Conservation (phyloP, 2,113 vertebrate species). For the Alethe castanea region DNA sequence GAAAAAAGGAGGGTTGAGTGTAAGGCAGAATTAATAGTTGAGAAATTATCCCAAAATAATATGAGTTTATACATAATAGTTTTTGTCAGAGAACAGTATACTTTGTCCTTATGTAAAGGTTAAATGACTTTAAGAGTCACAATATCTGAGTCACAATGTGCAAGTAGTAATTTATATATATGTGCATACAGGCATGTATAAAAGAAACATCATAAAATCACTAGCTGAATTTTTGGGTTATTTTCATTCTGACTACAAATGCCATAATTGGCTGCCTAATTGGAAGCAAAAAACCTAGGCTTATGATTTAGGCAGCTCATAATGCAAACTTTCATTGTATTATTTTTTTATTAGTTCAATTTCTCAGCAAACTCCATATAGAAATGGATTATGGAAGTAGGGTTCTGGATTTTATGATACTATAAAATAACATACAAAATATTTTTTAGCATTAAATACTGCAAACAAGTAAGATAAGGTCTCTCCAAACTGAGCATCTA, state of each 20-base stretch:
- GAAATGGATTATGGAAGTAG: not conserved
- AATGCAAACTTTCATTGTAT: not conserved
- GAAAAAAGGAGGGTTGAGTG: not conserved
- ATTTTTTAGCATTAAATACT: not conserved
- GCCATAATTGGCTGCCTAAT: not conserved
- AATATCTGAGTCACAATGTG: not conserved
- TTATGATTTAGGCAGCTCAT: not conserved
- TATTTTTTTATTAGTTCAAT: not conserved
- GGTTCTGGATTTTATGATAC: not conserved
- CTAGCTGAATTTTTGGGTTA: not conserved
- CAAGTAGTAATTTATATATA: not conserved
- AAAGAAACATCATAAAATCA: not conserved
- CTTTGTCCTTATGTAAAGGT: not conserved
- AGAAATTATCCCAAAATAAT: not conserved
- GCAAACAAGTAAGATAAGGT: not conserved
- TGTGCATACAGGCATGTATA: not conserved
- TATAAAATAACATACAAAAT: not conserved
- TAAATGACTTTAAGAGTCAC: not conserved
- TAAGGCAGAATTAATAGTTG: not conserved
- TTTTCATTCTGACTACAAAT: not conserved
- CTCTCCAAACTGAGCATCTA: not conserved
- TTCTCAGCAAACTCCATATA: not conserved
- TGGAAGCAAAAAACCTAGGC: not conserved
- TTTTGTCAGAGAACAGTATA: not conserved
- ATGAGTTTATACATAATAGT: not conserved